These are phyloP conservation scores for Schizopygopsis pylzovi DNA, from an alignment of 2,797 vertebrate genomes.

Conservation along the genomic window DNA sequence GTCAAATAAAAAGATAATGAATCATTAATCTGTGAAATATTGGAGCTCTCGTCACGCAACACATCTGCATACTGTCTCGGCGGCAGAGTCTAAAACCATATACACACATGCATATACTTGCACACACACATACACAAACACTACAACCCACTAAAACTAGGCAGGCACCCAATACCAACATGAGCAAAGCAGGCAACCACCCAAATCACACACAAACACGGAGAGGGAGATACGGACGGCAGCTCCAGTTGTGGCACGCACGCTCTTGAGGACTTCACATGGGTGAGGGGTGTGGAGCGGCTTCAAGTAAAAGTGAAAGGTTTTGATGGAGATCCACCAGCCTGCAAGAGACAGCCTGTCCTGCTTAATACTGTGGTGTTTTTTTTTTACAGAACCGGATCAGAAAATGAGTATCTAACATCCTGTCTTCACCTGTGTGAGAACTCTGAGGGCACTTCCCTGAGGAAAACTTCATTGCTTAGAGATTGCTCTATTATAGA, in stretches of 20 bases:
- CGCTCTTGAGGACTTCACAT: slow-evolving; percentile 48
- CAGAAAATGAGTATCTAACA: slow-evolving; percentile 36
- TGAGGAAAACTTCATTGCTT: neutral
- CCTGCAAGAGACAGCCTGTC: slow-evolving; percentile 30
- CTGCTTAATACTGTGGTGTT: slow-evolving; percentile 5
- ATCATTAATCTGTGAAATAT: slow-evolving; percentile 11
- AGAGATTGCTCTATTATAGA: neutral
- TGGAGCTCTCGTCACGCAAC: neutral
- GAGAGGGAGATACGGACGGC: slow-evolving; percentile 48
- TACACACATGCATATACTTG: slow-evolving; percentile 25
- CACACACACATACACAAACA: slow-evolving; percentile 51
- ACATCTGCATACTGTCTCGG: slow-evolving; percentile 17
- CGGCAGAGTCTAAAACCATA: slow-evolving; percentile 36
- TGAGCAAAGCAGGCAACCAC: slow-evolving; percentile 56
- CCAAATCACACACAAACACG: slow-evolving; percentile 59
- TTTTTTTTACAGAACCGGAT: slow-evolving; percentile 29
- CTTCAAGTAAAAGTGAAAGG: slow-evolving; percentile 40
- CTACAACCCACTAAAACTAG: slow-evolving; percentile 57
- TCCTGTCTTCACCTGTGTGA: slow-evolving; percentile 35
- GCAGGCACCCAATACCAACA: slow-evolving; percentile 62
- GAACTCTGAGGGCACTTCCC: slow-evolving; percentile 5
- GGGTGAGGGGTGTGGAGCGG: slow-evolving; percentile 39
- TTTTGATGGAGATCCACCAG: slow-evolving; percentile 29
- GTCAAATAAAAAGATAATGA: neutral
- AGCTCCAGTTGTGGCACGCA: slow-evolving; percentile 49